Conservation (phyloP, 92 coral and sea anemone species). For the Heliopora coerulea region DNA sequence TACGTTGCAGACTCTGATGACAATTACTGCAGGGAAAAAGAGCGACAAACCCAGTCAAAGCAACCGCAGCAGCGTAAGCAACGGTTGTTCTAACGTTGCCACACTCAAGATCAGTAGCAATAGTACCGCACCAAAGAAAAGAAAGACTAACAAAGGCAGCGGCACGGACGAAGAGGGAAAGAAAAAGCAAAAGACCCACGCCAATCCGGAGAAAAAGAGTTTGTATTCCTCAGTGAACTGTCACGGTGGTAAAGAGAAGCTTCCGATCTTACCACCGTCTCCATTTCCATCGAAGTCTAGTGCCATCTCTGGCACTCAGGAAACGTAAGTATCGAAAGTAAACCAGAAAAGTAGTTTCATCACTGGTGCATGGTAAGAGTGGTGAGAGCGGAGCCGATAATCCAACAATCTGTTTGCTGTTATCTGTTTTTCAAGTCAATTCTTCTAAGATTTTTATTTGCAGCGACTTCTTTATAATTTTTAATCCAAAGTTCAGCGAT, state of each 20-base stretch:
- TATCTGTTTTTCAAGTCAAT: no score
- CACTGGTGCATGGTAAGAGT: no score
- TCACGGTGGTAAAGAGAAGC: conserved; percentile 21
- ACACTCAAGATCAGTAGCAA: conserved; percentile 40
- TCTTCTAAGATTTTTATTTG: no score
- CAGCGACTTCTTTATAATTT: no score
- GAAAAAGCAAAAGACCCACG: conserved; percentile 36
- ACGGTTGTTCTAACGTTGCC: conserved; percentile 35
- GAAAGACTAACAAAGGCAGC: conserved; percentile 31
- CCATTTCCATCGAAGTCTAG: conserved; percentile 16
- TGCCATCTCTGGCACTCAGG: not conserved
- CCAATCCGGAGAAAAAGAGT: conserved; percentile 32
- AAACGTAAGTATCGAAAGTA: conserved; percentile 40
- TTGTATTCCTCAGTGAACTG: conserved; percentile 18
- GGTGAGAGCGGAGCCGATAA: no score
- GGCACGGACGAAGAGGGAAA: conserved; percentile 16
- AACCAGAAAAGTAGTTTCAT: no score
- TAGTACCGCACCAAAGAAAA: conserved; percentile 40
- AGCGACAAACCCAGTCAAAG: not conserved
- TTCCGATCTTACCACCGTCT: conserved; percentile 15
- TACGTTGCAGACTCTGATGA: not conserved
- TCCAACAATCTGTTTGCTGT: no score
- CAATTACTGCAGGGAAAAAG: not conserved
- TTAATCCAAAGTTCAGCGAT: no score
- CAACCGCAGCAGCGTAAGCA: conserved; percentile 32